Evolutionary conservation across 1,140 invertebrate species (phyloP).

Genomic region (Drosophila orena): DNA sequence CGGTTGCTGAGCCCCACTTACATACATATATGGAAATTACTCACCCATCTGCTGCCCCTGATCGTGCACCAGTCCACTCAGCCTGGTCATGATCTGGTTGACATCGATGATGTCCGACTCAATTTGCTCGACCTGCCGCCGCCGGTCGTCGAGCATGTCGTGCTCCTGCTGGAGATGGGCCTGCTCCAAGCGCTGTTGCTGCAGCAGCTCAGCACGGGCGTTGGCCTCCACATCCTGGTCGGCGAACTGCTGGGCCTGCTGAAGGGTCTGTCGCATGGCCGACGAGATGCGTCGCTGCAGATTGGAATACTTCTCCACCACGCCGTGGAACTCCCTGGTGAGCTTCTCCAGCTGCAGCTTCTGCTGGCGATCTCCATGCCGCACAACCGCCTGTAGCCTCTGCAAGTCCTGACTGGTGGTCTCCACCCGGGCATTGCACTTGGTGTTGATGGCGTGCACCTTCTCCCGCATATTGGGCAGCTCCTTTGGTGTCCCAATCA

Average conservation of each 20-base stretch:
- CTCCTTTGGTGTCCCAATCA: conserved; percentile 91
- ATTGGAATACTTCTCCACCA: conserved; percentile 90
- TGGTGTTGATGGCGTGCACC: conserved; percentile 90
- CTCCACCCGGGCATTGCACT: conserved; percentile 90
- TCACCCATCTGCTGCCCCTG: conserved; percentile 94
- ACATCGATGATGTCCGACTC: conserved; percentile 95
- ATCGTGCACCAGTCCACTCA: conserved; percentile 92
- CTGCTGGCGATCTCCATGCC: conserved; percentile 90
- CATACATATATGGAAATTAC: conserved; percentile 42
- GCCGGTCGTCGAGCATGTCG: conserved; percentile 90
- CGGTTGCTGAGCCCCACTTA: not conserved
- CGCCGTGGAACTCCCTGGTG: conserved; percentile 91
- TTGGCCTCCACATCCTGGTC: conserved; percentile 83
- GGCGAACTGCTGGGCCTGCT: conserved; percentile 82
- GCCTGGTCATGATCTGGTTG: conserved; percentile 95
- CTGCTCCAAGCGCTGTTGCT: conserved; percentile 86
- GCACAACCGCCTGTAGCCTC: conserved; percentile 88
- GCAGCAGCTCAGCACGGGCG: conserved; percentile 86
- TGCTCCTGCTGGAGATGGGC: conserved; percentile 91
- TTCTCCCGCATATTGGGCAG: conserved; percentile 85
- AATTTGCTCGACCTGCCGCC: conserved; percentile 90
- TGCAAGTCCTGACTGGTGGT: conserved; percentile 90
- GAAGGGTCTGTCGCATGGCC: conserved; percentile 91
- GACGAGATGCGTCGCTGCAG: conserved; percentile 92
- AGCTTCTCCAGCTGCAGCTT: conserved; percentile 93